Percentiles rank a stretch among this genome's conserved stretches.
phyloP scores from a whole-genome alignment of 2,113 vertebrate genomes.

The Scalopus aquaticus region DNA sequence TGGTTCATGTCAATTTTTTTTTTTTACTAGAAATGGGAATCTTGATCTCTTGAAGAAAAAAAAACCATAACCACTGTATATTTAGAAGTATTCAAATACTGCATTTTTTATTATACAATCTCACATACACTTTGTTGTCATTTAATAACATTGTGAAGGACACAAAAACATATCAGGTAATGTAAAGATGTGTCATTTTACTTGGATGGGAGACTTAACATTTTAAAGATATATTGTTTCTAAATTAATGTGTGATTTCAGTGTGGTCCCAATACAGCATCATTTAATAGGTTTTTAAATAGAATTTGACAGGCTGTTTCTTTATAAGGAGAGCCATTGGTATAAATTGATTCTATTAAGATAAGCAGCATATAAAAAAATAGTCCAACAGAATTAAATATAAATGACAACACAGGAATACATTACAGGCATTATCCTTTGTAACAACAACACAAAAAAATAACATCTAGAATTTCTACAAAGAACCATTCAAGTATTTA shows the following conservation, averaged over 20 bases:
- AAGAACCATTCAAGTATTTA: slow-evolving; percentile 41
- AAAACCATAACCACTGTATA: slow-evolving; percentile 80
- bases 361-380: slow-evolving; percentile 44
- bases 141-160: slow-evolving; percentile 75
- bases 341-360: slow-evolving; percentile 64
- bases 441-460: background rate
- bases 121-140: slow-evolving; percentile 95
- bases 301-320: background rate
- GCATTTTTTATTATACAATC: slow-evolving; percentile 95
- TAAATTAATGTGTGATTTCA: slow-evolving; percentile 48
- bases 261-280: background rate
- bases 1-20: slow-evolving; percentile 78
- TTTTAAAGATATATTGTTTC: slow-evolving; percentile 8
- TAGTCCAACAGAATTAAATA: slow-evolving; percentile 23
- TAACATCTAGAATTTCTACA: slow-evolving; percentile 29
- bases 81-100: slow-evolving; percentile 92
- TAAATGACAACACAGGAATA: background rate
- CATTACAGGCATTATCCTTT: background rate
- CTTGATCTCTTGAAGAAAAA: slow-evolving; percentile 84
- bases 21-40: slow-evolving; percentile 86
- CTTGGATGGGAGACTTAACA: background rate
- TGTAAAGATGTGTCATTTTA: slow-evolving; percentile 4
- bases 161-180: slow-evolving; percentile 23
- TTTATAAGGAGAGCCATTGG: slow-evolving; percentile 19
- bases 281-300: slow-evolving; percentile 46